Conservation (phyloP, 2,888 invertebrate species). For the Lymantria dispar region DNA sequence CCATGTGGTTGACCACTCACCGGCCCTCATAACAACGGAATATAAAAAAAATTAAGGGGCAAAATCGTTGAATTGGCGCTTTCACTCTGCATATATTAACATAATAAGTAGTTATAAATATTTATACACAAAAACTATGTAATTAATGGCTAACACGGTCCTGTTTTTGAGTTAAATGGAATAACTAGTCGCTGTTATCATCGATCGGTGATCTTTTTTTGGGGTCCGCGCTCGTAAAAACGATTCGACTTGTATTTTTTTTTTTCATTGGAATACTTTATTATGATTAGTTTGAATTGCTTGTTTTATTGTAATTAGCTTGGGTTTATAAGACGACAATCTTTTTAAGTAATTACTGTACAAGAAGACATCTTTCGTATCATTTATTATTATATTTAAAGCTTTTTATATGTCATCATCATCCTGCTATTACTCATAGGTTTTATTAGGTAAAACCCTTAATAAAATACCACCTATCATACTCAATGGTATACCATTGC, state of each 20-base stretch:
- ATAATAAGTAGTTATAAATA: constrained; percentile 48
- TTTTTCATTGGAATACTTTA: constrained; percentile 38
- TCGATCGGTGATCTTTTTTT: constrained; percentile 48
- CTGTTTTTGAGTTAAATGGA: constrained; percentile 54
- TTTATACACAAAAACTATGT: constrained; percentile 44
- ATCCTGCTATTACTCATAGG: too few relatives aligned
- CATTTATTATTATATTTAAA: too few relatives aligned
- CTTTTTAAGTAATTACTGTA: not conserved
- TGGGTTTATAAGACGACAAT: not conserved
- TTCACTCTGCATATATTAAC: constrained; percentile 71
- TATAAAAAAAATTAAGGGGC: constrained; percentile 12
- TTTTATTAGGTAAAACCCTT: too few relatives aligned
- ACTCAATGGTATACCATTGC: too few relatives aligned
- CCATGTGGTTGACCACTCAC: constrained; percentile 7
- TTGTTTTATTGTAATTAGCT: not conserved
- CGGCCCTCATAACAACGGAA: not conserved
- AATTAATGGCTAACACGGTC: constrained; percentile 55
- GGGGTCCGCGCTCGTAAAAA: constrained; percentile 41
- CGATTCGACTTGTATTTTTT: constrained; percentile 36
- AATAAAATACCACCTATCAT: too few relatives aligned
- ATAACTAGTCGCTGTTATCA: constrained; percentile 51
- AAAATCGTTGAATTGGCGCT: constrained; percentile 55
- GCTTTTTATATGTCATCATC: too few relatives aligned
- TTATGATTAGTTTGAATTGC: constrained; percentile 14
- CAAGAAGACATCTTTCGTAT: not conserved